Conservation (phyloP, 2,113 vertebrate species). For the Myrmecobius fasciatus region DNA sequence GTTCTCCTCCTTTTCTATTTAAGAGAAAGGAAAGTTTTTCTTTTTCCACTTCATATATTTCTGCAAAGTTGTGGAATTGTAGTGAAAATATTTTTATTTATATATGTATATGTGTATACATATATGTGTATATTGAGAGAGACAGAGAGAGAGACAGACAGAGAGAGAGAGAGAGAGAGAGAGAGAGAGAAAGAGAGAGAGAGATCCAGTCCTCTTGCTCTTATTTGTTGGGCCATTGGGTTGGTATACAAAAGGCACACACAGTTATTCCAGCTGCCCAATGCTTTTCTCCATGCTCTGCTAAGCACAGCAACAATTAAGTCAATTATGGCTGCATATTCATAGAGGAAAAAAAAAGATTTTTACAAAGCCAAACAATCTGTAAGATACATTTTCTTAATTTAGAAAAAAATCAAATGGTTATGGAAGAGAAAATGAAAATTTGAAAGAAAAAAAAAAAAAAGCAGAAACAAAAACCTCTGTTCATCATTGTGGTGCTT, state of each 20-base stretch:
- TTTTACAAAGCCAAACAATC: constrained; percentile 7
- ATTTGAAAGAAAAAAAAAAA: constrained; percentile 50
- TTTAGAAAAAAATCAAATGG: constrained; percentile 68
- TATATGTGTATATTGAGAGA: background rate
- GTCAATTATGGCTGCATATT: constrained; percentile 45
- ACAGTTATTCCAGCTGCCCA: constrained; percentile 81
- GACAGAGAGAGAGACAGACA: background rate
- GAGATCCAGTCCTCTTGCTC: background rate
- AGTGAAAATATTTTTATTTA: constrained; percentile 63
- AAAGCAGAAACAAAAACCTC: constrained; percentile 72
- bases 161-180: background rate
- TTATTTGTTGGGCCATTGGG: fast-evolving
- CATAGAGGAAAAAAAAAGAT: background rate
- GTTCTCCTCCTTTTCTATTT: background rate
- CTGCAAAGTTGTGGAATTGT: constrained; percentile 55
- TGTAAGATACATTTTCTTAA: constrained; percentile 66
- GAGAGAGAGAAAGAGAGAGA: background rate
- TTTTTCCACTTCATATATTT: constrained; percentile 19
- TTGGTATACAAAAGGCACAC: background rate
- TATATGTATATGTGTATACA: no score
- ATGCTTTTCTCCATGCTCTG: constrained; percentile 68
- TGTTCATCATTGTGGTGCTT: constrained; percentile 52
- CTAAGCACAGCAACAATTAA: constrained; percentile 73
- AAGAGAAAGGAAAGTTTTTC: constrained; percentile 2
- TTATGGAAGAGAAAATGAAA: constrained; percentile 18